phyloP scores from a whole-genome alignment of 2,797 vertebrate genomes.

The Enteromius viviparus region DNA sequence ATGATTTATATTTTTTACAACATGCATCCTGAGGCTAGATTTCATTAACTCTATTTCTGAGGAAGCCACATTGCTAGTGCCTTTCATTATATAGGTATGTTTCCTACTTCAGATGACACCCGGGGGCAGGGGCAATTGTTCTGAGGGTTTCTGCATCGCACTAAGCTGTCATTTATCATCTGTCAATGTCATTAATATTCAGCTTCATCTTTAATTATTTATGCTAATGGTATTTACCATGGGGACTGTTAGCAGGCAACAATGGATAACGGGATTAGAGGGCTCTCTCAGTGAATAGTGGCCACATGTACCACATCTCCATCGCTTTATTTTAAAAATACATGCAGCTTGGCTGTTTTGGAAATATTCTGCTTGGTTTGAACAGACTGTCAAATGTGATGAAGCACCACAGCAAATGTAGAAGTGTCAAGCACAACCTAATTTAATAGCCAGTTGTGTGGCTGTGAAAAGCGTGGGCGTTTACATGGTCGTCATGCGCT shows the following conservation, averaged over 20 bases:
- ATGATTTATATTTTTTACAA: neutral
- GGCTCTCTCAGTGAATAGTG: conserved; percentile 29
- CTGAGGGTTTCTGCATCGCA: conserved; percentile 7
- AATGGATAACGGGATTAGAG: conserved; percentile 19
- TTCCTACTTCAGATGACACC: neutral
- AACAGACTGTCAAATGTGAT: neutral
- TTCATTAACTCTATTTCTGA: neutral
- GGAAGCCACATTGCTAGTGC: neutral
- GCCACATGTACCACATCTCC: conserved; percentile 40
- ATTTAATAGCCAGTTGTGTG: conserved; percentile 5
- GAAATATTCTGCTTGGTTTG: neutral
- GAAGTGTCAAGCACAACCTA: neutral
- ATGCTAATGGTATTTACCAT: conserved; percentile 70
- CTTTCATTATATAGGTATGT: neutral
- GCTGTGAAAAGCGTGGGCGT: conserved; percentile 36
- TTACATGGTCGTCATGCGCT: neutral
- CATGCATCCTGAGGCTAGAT: neutral
- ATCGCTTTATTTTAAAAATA: neutral
- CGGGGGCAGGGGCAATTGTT: neutral
- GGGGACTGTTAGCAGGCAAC: conserved; percentile 60
- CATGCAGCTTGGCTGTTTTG: neutral
- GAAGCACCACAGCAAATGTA: neutral
- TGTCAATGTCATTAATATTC: conserved; percentile 69
- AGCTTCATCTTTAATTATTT: conserved; percentile 76
- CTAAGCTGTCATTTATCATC: conserved; percentile 65